These are phyloP conservation scores for Trochalopteron elliotii DNA, from an alignment of 2,113 vertebrate species.

Conservation along the genomic window DNA sequence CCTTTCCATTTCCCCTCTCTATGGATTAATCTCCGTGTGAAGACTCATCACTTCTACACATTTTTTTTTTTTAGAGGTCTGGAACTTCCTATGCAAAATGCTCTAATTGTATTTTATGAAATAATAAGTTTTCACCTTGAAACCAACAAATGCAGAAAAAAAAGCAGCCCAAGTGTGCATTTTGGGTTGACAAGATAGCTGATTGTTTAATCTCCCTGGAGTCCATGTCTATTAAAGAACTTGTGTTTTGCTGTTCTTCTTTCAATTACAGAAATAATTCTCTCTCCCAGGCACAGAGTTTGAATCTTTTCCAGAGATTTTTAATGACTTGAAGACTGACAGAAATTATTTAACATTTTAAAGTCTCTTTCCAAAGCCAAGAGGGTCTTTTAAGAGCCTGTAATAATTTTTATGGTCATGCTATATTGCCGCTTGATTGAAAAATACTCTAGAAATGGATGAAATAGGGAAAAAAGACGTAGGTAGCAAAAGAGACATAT, in stretches of 20 bases:
- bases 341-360: slow-evolving; percentile 15
- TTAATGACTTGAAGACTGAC: background rate
- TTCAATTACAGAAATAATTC: slow-evolving; percentile 32
- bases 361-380: background rate
- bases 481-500: background rate
- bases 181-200: background rate
- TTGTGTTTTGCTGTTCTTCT: background rate
- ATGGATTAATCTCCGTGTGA: background rate
- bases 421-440: slow-evolving; percentile 14
- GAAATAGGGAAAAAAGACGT: background rate
- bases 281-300: background rate
- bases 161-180: background rate
- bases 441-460: background rate
- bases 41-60: background rate
- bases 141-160: background rate
- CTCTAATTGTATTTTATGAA: background rate
- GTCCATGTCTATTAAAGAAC: background rate
- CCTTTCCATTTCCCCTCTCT: background rate
- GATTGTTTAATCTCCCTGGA: background rate
- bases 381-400: background rate
- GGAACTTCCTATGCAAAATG: background rate
- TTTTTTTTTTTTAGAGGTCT: background rate
- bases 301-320: slow-evolving; percentile 1
- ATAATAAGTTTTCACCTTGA: background rate
- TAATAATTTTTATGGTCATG: slow-evolving; percentile 1